Evolutionary conservation across 2,113 vertebrate genomes (phyloP).

Genomic region (Trogon melanurus): DNA sequence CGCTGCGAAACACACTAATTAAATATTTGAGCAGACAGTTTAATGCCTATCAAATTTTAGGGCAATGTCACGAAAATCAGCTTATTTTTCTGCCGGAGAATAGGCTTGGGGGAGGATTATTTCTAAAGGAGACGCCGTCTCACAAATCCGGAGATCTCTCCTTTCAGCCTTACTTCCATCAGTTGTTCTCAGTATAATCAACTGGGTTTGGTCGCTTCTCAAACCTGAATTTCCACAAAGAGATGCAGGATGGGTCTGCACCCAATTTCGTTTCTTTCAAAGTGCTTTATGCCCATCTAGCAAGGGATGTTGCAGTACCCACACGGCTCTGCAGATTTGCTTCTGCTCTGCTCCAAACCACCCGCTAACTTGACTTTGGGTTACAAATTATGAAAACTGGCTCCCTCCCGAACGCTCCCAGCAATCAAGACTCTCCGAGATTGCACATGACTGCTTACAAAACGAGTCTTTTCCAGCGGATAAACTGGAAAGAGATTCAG

Average conservation of each 20-base stretch:
- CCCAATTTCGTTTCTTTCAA: neutral
- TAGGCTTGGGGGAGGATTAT: neutral
- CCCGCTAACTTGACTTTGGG: fast-evolving
- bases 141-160: neutral
- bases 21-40: neutral
- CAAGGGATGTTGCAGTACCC: neutral
- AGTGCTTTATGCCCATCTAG: neutral
- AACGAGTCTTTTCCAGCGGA: neutral
- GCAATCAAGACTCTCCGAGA: neutral
- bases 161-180: neutral
- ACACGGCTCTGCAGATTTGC: neutral
- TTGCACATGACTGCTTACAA: neutral
- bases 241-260: neutral
- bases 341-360: neutral
- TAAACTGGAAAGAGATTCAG: neutral
- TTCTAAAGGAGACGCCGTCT: neutral
- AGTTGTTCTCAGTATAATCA: neutral
- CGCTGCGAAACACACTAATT: neutral
- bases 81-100: neutral
- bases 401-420: neutral
- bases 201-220: neutral
- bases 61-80: neutral
- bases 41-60: neutral
- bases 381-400: neutral
- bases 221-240: neutral